These are phyloP conservation scores for Diadegma fenestrale DNA, from an alignment of 2,888 invertebrate genomes.

Conservation along the genomic window DNA sequence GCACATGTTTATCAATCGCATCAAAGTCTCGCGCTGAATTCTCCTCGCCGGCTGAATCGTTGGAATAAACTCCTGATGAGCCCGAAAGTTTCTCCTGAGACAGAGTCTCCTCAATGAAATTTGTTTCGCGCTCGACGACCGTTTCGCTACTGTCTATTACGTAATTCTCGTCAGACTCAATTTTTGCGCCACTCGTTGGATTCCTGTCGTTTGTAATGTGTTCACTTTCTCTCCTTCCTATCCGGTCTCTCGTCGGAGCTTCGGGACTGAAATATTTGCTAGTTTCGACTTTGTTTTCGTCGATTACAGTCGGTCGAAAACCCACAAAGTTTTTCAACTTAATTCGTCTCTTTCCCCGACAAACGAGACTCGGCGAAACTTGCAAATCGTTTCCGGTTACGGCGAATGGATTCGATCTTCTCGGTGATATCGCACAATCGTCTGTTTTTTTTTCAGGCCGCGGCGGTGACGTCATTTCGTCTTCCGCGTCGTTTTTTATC, in stretches of 20 bases:
- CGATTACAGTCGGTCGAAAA: constrained; percentile 79
- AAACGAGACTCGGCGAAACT: constrained; percentile 79
- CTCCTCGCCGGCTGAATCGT: constrained; percentile 12
- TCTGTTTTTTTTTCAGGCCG: constrained; percentile 6
- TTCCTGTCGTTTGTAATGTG: background rate
- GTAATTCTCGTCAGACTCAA: background rate
- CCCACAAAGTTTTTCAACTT: constrained; percentile 72
- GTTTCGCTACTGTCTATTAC: background rate
- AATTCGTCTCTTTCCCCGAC: constrained; percentile 73
- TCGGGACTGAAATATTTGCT: constrained; percentile 80
- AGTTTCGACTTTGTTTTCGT: constrained; percentile 73
- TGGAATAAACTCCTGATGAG: constrained; percentile 59
- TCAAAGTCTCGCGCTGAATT: constrained; percentile 18
- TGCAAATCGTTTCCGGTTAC: constrained; percentile 66
- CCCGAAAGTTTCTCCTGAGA: constrained; percentile 42
- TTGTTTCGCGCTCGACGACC: constrained; percentile 17
- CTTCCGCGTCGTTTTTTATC: constrained; percentile 52
- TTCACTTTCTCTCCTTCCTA: constrained; percentile 31
- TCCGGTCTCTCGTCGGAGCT: constrained; percentile 23
- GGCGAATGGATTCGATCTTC: constrained; percentile 76
- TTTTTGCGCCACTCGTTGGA: background rate
- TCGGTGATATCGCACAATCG: constrained; percentile 66
- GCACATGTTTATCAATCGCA: background rate
- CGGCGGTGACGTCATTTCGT: constrained; percentile 42
- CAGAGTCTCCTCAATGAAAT: constrained; percentile 32